Conservation (phyloP, 2,113 vertebrate genomes). For the Lepus timidus region DNA sequence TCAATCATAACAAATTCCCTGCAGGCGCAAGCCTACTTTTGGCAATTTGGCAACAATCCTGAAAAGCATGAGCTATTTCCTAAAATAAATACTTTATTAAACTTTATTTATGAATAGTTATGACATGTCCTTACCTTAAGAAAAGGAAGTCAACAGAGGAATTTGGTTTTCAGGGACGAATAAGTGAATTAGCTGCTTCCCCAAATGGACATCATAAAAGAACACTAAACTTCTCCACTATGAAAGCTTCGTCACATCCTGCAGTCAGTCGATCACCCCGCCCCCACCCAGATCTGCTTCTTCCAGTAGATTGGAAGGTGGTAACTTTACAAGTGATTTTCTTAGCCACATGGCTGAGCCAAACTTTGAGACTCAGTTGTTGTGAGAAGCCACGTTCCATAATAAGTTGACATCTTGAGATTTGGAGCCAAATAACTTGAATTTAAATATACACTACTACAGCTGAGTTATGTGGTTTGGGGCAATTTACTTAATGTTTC, state of each 20-base stretch:
- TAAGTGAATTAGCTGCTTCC: neutral
- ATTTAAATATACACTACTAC: neutral
- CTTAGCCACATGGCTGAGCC: neutral
- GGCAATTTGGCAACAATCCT: neutral
- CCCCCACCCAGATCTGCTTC: neutral
- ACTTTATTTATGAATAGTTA: conserved; percentile 3
- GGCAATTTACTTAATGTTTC: neutral
- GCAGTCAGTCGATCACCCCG: neutral
- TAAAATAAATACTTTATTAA: neutral
- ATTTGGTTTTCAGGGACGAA: neutral
- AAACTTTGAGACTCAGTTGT: neutral
- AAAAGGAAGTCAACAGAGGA: neutral
- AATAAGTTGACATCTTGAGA: neutral
- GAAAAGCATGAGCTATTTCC: neutral
- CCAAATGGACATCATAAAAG: conserved; percentile 10
- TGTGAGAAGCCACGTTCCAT: fast-evolving
- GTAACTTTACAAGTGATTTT: neutral
- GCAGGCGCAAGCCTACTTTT: neutral
- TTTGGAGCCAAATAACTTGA: neutral
- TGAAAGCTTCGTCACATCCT: neutral
- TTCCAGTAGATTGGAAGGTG: neutral
- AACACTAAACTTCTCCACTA: neutral
- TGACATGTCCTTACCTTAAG: neutral
- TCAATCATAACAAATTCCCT: fast-evolving
- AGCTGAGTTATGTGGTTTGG: neutral